Conservation (phyloP, 2,797 vertebrate genomes). For the Dallia pectoralis region DNA sequence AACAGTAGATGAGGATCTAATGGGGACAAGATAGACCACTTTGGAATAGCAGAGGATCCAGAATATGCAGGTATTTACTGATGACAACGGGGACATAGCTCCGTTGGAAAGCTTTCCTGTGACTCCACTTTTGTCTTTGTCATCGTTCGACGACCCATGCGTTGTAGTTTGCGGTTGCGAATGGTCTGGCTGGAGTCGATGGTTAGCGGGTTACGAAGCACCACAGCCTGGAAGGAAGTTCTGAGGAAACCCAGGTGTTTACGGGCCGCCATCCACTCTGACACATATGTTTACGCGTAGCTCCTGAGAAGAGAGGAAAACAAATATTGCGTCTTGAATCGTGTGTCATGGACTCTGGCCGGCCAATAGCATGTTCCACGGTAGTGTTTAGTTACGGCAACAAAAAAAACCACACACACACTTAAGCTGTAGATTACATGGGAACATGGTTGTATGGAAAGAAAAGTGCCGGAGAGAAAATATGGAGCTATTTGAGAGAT, state of each 20-base stretch:
- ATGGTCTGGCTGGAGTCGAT: constrained; percentile 29
- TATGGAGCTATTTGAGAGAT: constrained; percentile 62
- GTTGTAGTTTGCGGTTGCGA: constrained; percentile 12
- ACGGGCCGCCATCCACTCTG: constrained; percentile 62
- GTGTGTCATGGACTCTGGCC: constrained; percentile 64
- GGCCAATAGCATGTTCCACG: constrained; percentile 35
- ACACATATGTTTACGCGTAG: constrained; percentile 69
- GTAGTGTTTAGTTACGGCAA: neutral
- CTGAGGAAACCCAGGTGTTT: constrained; percentile 63
- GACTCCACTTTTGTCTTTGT: neutral
- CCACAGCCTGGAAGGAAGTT: constrained; percentile 54
- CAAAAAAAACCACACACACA: constrained; percentile 22
- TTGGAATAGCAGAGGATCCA: constrained; percentile 42
- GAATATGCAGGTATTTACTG: constrained; percentile 61
- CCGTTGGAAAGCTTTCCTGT: no score
- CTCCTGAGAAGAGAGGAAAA: constrained; percentile 65
- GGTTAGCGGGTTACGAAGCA: constrained; percentile 33
- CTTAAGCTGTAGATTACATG: constrained; percentile 62
- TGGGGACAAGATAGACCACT: constrained; percentile 3
- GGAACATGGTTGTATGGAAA: constrained; percentile 58
- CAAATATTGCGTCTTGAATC: constrained; percentile 64
- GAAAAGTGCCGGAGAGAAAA: constrained; percentile 55
- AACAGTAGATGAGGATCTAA: no score
- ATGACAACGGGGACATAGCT: neutral
- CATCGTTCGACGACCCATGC: neutral